Evolutionary conservation across 2,797 vertebrate genomes (phyloP).

Genomic region (Oreonectes daqikongensis): DNA sequence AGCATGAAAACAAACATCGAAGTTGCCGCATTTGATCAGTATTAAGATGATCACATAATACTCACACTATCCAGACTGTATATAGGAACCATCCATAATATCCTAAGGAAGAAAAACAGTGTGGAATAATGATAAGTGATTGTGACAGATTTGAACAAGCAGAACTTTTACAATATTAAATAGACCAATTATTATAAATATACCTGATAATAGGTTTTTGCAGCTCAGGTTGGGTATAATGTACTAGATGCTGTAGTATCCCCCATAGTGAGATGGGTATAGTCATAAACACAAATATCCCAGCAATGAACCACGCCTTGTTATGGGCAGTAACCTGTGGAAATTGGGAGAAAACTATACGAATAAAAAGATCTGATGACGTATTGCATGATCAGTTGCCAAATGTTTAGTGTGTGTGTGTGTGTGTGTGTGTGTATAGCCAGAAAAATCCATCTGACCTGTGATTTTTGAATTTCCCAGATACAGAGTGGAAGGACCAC

Average conservation of each 20-base stretch:
- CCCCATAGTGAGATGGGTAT: constrained; percentile 97
- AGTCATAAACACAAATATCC: constrained; percentile 96
- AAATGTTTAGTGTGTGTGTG: neutral
- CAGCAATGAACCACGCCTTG: constrained; percentile 98
- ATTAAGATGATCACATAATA: constrained; percentile 53
- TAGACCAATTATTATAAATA: constrained; percentile 21
- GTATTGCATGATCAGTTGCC: neutral
- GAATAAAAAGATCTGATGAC: neutral
- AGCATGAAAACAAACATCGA: neutral
- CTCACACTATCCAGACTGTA: constrained; percentile 99
- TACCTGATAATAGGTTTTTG: constrained; percentile 99
- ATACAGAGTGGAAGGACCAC: constrained; percentile 88
- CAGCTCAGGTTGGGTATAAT: constrained; percentile 97
- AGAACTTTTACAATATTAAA: neutral
- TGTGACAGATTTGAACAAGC: neutral
- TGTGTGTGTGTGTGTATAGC: neutral
- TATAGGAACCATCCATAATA: constrained; percentile 99
- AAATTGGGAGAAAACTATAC: neutral
- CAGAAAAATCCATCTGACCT: constrained; percentile 74
- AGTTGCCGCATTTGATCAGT: too few species aligned
- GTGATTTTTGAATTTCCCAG: constrained; percentile 90
- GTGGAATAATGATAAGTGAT: neutral
- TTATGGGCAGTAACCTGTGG: constrained; percentile 89
- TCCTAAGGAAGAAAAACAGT: constrained; percentile 72
- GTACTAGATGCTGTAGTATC: constrained; percentile 95